phyloP scores from a whole-genome alignment of 2,888 invertebrate species.

The Synanthedon myopaeformis region DNA sequence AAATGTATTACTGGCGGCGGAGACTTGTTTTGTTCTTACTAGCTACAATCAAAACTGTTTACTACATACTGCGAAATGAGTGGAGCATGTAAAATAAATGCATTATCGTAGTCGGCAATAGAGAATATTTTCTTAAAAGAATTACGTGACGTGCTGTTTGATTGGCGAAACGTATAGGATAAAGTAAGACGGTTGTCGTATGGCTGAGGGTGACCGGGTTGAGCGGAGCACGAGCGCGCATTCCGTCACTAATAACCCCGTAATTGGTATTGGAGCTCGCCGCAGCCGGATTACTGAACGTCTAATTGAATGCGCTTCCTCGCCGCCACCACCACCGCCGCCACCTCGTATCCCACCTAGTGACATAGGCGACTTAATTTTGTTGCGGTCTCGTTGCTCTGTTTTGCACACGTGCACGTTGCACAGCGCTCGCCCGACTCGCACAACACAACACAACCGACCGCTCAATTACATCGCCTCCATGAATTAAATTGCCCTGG shows the following conservation, averaged over 20 bases:
- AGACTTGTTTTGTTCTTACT: no score
- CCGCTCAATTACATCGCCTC: slow-evolving; percentile 49
- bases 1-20: slow-evolving; percentile 11
- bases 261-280: slow-evolving; percentile 70
- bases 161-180: background rate
- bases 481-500: slow-evolving; percentile 56
- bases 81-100: no score
- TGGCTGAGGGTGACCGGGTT: slow-evolving; percentile 19
- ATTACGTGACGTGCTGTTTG: no score
- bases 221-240: slow-evolving; percentile 29
- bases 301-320: slow-evolving; percentile 66
- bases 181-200: slow-evolving; percentile 3
- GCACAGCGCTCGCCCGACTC: slow-evolving; percentile 21
- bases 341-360: slow-evolving; percentile 9
- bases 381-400: slow-evolving; percentile 59
- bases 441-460: slow-evolving; percentile 23
- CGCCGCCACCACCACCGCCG: slow-evolving; percentile 24
- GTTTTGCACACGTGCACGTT: slow-evolving; percentile 50
- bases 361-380: slow-evolving; percentile 44
- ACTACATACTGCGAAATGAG: no score
- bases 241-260: slow-evolving; percentile 64
- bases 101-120: no score
- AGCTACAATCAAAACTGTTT: no score
- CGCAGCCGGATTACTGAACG: slow-evolving; percentile 67
- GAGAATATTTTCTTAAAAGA: no score